Evolutionary conservation across 2,888 invertebrate genomes (phyloP).

Genomic region (Girardia tigrina): DNA sequence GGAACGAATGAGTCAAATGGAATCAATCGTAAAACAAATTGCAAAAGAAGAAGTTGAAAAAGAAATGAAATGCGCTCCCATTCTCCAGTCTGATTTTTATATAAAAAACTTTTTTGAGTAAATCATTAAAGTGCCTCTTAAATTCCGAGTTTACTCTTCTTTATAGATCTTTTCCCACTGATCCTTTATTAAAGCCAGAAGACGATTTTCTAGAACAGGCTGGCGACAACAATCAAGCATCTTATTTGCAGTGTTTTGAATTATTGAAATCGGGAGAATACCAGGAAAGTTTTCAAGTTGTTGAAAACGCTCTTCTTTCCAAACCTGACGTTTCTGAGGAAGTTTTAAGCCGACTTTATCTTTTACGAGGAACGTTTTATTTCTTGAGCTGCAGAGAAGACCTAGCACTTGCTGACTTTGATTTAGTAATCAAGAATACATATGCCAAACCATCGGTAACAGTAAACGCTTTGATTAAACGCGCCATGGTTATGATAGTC

Average conservation of each 20-base stretch:
- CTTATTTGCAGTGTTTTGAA: neutral
- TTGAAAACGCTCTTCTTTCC: neutral
- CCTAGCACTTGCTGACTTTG: neutral
- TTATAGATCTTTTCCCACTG: neutral
- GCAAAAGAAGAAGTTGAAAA: neutral
- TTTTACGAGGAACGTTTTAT: slow-evolving; percentile 10
- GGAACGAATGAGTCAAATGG: slow-evolving; percentile 6
- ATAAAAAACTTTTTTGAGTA: neutral
- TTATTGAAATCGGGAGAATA: neutral
- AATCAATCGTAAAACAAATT: neutral
- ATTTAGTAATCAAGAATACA: neutral
- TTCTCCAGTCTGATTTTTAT: neutral
- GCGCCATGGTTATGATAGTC: neutral
- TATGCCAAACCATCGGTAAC: neutral
- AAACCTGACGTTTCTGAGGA: neutral
- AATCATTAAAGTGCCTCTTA: neutral
- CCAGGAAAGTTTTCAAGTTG: neutral
- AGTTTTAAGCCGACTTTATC: neutral
- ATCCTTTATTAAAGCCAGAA: neutral
- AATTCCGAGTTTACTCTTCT: neutral
- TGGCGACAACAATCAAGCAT: neutral
- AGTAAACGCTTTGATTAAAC: neutral
- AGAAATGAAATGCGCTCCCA: neutral
- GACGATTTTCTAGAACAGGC: neutral
- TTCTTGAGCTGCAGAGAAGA: neutral